Conservation (phyloP, 2,113 vertebrate genomes). For the Nematolebias whitei region DNA sequence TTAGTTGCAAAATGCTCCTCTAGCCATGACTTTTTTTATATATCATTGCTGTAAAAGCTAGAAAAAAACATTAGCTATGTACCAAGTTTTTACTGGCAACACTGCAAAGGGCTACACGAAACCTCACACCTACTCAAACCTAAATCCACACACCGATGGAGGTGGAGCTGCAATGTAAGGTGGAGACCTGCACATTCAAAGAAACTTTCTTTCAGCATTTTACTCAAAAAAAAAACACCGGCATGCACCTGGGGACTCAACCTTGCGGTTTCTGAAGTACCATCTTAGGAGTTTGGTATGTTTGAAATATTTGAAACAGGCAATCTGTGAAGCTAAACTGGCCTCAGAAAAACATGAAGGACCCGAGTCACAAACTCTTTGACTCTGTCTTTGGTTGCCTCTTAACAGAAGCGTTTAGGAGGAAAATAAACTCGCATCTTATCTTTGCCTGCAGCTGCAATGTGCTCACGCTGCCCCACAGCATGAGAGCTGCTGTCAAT, state of each 20-base stretch:
- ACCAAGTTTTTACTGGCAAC: slow-evolving; percentile 28
- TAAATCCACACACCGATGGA: slow-evolving; percentile 41
- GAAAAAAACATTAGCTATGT: slow-evolving; percentile 8
- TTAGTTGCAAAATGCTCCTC: too few relatives aligned
- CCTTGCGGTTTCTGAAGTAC: background rate
- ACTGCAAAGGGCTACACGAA: slow-evolving; percentile 44
- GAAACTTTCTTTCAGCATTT: slow-evolving; percentile 39
- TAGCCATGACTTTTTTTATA: too few relatives aligned
- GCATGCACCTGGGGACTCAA: slow-evolving; percentile 16
- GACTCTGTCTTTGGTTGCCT: slow-evolving; percentile 31
- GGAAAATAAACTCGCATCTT: slow-evolving; percentile 62
- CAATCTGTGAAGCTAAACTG: background rate
- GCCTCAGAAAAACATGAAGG: slow-evolving; percentile 2
- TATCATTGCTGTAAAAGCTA: background rate
- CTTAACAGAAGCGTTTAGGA: slow-evolving; percentile 50
- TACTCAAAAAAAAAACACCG: slow-evolving; percentile 11
- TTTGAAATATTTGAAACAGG: too few relatives aligned
- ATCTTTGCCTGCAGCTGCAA: slow-evolving; percentile 69
- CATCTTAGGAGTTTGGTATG: background rate
- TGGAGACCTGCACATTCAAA: slow-evolving; percentile 39
- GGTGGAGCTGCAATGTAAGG: slow-evolving; percentile 37
- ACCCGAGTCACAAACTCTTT: background rate
- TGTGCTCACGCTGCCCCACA: slow-evolving; percentile 41
- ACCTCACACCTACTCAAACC: slow-evolving; percentile 59
- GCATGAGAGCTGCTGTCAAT: slow-evolving; percentile 54